Conservation (phyloP, 2,113 vertebrate genomes). For the Chiloscyllium plagiosum region DNA sequence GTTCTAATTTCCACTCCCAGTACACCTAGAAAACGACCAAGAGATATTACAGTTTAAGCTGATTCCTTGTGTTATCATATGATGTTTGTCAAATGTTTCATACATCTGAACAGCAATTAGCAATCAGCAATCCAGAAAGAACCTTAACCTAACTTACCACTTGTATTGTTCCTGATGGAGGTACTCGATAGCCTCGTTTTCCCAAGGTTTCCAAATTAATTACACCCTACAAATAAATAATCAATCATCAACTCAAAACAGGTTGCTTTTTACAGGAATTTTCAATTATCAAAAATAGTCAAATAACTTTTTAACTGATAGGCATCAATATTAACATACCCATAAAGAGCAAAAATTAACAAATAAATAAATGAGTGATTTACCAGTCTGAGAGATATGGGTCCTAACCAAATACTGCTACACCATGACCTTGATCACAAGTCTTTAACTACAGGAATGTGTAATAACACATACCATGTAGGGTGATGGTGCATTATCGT, state of each 20-base stretch:
- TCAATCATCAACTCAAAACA: constrained; percentile 31
- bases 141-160: constrained; percentile 75
- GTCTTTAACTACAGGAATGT: constrained; percentile 36
- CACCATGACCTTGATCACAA: constrained; percentile 36
- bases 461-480: constrained; percentile 72
- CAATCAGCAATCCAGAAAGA: neutral
- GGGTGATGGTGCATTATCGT: constrained; percentile 95
- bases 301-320: neutral
- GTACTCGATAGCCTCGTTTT: constrained; percentile 97
- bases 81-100: neutral
- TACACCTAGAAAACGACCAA: neutral
- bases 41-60: neutral
- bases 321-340: constrained; percentile 11
- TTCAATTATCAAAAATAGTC: neutral
- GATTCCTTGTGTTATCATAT: neutral
- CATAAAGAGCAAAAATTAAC: constrained; percentile 31
- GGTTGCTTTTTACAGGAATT: neutral
- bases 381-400: constrained; percentile 35
- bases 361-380: constrained; percentile 33
- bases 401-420: constrained; percentile 36
- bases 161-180: constrained; percentile 99
- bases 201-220: constrained; percentile 97
- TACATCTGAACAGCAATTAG: neutral
- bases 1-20: neutral
- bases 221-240: constrained; percentile 71